A percentile compares a stretch with the other conserved stretches of the same genome.
Conservation (phyloP, 2,888 invertebrate species). For the Ornithoptera alexandrae region DNA sequence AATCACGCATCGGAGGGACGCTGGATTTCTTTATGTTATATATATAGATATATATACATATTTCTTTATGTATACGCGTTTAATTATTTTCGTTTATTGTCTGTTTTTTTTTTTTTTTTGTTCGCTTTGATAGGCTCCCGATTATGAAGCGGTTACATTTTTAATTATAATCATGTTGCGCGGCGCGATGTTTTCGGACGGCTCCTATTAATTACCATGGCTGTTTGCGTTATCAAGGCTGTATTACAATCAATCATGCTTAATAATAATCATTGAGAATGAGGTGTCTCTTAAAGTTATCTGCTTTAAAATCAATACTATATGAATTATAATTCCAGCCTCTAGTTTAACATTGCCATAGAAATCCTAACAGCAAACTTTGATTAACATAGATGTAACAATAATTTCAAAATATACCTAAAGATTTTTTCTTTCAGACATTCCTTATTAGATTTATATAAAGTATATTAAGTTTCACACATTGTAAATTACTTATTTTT, state of each 20-base stretch:
- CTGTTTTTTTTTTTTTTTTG: slow-evolving; percentile 65
- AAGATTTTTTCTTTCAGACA: no score
- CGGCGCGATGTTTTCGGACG: slow-evolving; percentile 34
- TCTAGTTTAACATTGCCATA: no score
- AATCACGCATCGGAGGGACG: slow-evolving; percentile 73
- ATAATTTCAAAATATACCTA: no score
- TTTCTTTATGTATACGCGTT: slow-evolving; percentile 55
- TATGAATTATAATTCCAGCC: no score
- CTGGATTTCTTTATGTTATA: slow-evolving; percentile 51
- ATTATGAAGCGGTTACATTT: slow-evolving; percentile 56
- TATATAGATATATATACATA: slow-evolving; percentile 11
- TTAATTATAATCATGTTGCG: slow-evolving; percentile 43
- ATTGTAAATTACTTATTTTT: no score
- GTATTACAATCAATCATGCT: slow-evolving; percentile 7
- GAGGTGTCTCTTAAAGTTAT: not conserved
- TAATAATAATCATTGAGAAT: slow-evolving; percentile 37
- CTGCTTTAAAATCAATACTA: no score
- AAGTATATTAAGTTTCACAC: no score
- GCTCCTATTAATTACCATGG: slow-evolving; percentile 35
- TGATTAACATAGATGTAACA: no score
- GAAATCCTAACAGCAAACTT: no score
- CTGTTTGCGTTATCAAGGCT: slow-evolving; percentile 30
- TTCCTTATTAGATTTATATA: no score
- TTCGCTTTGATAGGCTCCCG: slow-evolving; percentile 70
- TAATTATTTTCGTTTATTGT: slow-evolving; percentile 59